Evolutionary conservation across 2,113 vertebrate species (phyloP).

Genomic region (Charina bottae): DNA sequence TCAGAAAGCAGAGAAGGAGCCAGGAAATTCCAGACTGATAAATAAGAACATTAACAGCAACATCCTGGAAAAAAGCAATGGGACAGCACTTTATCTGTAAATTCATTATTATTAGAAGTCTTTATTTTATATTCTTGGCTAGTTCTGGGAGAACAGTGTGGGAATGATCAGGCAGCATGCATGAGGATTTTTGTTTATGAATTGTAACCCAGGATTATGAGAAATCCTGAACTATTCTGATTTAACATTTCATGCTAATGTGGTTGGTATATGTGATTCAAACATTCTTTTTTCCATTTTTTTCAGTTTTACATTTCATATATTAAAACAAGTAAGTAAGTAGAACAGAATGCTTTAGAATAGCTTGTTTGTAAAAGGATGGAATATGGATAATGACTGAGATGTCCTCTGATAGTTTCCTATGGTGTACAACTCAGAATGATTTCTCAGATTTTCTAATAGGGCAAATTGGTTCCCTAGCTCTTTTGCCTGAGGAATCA

Average conservation of each 20-base stretch:
- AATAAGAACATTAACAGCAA: not conserved
- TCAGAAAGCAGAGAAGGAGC: not conserved
- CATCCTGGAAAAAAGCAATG: not conserved
- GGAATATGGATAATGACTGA: not conserved
- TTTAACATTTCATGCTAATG: not conserved
- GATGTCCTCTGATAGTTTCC: not conserved
- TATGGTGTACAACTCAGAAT: slow-evolving; percentile 19
- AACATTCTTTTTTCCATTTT: not conserved
- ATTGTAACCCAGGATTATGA: not conserved
- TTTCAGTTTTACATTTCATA: not conserved
- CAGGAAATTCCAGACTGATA: not conserved
- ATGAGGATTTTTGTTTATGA: not conserved
- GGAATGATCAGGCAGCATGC: not conserved
- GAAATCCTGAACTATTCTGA: not conserved
- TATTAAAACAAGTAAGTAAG: slow-evolving; percentile 2
- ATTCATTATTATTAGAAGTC: not conserved
- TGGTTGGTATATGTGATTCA: not conserved
- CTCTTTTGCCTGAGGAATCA: slow-evolving; percentile 48
- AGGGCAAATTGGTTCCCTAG: slow-evolving; percentile 38
- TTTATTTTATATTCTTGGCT: not conserved
- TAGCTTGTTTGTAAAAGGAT: not conserved
- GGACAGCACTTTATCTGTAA: not conserved
- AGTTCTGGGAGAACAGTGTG: not conserved
- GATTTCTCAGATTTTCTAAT: slow-evolving; percentile 41
- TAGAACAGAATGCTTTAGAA: not conserved